These are phyloP conservation scores for Xenopus petersii DNA, from an alignment of 2,797 vertebrate genomes.

Conservation along the genomic window DNA sequence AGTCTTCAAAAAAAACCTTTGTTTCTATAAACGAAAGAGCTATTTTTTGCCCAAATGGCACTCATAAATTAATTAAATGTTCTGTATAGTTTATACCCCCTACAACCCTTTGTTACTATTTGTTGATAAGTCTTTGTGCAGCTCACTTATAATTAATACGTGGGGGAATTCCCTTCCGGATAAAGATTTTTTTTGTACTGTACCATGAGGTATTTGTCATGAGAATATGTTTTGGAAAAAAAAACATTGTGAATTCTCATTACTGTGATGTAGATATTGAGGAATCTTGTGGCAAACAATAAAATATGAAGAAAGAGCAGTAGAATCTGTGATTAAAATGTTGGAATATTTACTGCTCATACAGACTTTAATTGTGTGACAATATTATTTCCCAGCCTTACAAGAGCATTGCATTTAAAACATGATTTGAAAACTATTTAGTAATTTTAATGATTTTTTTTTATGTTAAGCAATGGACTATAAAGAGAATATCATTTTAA, in stretches of 20 bases:
- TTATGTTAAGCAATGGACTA: no score
- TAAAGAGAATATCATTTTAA: no score
- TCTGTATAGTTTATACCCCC: background rate
- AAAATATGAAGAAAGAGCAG: background rate
- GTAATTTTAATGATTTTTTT: no score
- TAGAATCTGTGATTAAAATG: no score
- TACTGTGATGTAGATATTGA: constrained; percentile 43
- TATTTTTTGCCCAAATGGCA: constrained; percentile 10
- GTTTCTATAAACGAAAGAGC: background rate
- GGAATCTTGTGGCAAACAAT: constrained; percentile 19
- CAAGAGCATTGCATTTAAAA: no score
- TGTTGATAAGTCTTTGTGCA: constrained; percentile 44
- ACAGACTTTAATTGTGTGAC: no score
- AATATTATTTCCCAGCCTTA: no score
- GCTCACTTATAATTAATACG: constrained; percentile 49
- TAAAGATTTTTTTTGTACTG: constrained; percentile 36
- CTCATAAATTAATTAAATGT: constrained; percentile 45
- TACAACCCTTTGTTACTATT: constrained; percentile 28
- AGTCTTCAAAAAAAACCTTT: no score
- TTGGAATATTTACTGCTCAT: no score
- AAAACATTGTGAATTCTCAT: constrained; percentile 39
- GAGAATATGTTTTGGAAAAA: constrained; percentile 8
- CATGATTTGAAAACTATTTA: no score
- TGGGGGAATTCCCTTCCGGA: constrained; percentile 49
- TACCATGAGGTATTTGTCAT: constrained; percentile 40